Evolutionary conservation across 1,140 invertebrate genomes (phyloP).

Genomic region (Solenopsis invicta): DNA sequence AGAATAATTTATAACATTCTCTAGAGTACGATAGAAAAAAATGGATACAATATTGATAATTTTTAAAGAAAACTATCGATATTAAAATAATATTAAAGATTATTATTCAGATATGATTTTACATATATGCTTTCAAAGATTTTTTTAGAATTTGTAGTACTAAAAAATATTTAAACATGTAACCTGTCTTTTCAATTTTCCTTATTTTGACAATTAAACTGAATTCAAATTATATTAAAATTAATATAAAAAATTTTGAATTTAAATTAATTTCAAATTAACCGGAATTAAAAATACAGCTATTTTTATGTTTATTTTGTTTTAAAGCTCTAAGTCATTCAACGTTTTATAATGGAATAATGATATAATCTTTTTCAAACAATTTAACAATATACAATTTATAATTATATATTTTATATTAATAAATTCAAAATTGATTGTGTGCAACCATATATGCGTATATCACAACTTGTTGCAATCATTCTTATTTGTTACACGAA

Average conservation of each 20-base stretch:
- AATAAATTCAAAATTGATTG: not conserved
- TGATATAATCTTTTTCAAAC: not conserved
- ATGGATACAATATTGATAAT: not conserved
- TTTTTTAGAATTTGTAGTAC: not conserved
- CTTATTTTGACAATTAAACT: not conserved
- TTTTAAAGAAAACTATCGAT: conserved; percentile 16
- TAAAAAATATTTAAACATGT: not conserved
- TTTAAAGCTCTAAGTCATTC: not conserved
- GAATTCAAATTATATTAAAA: not conserved
- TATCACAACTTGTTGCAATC: not conserved
- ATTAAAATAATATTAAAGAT: not conserved
- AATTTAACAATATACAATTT: not conserved
- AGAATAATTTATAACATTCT: too few relatives aligned
- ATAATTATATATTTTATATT: not conserved
- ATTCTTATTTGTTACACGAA: not conserved
- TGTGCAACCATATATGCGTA: not conserved
- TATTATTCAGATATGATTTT: not conserved
- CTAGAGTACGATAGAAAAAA: not conserved
- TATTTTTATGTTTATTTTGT: not conserved
- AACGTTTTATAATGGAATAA: not conserved
- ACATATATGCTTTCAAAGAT: not conserved
- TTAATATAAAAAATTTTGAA: too few relatives aligned
- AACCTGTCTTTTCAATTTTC: not conserved
- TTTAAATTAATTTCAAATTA: too few relatives aligned
- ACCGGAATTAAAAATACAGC: too few relatives aligned